Percentiles rank a stretch among this genome's conserved stretches.
These are phyloP conservation scores for Semicossyphus pulcher DNA, from an alignment of 2,113 vertebrate genomes.

Conservation along the genomic window DNA sequence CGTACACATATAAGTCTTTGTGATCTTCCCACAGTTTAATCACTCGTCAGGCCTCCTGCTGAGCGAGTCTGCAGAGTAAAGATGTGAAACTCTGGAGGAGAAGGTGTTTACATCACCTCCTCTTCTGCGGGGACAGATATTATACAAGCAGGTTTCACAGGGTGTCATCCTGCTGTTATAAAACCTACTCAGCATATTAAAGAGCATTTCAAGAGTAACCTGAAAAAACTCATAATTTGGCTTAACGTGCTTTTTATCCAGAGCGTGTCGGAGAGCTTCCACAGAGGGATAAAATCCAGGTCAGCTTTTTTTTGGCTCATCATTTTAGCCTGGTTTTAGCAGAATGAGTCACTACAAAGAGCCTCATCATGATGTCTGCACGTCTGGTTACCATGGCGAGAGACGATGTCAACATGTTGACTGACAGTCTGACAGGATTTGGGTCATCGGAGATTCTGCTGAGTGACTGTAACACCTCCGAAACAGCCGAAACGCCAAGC, in stretches of 20 bases:
- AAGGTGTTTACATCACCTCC: no score
- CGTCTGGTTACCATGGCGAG: constrained; percentile 7
- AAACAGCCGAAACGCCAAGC: background rate
- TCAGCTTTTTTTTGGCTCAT: background rate
- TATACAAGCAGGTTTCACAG: constrained; percentile 49
- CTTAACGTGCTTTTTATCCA: background rate
- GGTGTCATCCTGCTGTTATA: constrained; percentile 33
- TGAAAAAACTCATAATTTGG: constrained; percentile 26
- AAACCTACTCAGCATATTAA: constrained; percentile 51
- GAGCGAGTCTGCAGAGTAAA: no score
- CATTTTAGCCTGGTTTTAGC: background rate
- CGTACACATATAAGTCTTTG: no score
- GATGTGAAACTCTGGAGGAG: no score
- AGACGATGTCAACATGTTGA: background rate
- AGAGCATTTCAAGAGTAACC: constrained; percentile 19
- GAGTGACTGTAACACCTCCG: background rate
- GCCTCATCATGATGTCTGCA: background rate
- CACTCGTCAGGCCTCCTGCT: no score
- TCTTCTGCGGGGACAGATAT: constrained; percentile 53
- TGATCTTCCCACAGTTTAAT: no score
- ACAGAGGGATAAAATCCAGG: constrained; percentile 22
- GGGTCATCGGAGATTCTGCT: constrained; percentile 4
- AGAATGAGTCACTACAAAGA: background rate
- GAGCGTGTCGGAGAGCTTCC: background rate
- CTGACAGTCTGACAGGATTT: constrained; percentile 11